phyloP scores from a whole-genome alignment of 2,797 vertebrate species.

The Rhinophrynus dorsalis region DNA sequence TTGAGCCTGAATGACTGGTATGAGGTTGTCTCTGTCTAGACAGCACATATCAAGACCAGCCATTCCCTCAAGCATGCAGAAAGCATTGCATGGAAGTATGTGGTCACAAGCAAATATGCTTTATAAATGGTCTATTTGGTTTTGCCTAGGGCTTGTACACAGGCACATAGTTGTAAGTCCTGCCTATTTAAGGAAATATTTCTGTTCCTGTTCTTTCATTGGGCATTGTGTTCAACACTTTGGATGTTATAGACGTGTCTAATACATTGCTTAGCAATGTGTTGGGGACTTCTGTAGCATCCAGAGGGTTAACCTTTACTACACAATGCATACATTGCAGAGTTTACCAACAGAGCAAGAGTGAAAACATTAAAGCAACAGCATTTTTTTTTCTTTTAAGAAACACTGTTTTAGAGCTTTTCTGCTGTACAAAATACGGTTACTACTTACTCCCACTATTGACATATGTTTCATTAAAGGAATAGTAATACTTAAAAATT shows the following conservation, averaged over 20 bases:
- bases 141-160: slow-evolving; percentile 24
- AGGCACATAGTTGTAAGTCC: not conserved
- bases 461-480: too few relatives aligned
- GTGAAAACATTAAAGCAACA: too few relatives aligned
- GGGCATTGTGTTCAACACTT: slow-evolving; percentile 2
- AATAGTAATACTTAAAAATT: too few relatives aligned
- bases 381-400: too few relatives aligned
- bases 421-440: not conserved
- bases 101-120: slow-evolving; percentile 23
- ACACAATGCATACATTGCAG: slow-evolving; percentile 17
- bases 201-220: not conserved
- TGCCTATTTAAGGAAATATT: slow-evolving; percentile 22
- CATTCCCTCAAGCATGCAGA: slow-evolving; percentile 40
- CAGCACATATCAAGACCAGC: slow-evolving; percentile 41
- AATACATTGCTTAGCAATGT: too few relatives aligned
- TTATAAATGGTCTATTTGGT: slow-evolving; percentile 30
- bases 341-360: not conserved
- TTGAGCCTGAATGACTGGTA: slow-evolving; percentile 12
- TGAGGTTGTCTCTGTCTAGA: slow-evolving; percentile 43
- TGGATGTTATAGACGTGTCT: too few relatives aligned
- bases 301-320: too few relatives aligned
- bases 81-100: slow-evolving; percentile 26
- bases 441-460: too few relatives aligned
- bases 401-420: too few relatives aligned
- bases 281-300: too few relatives aligned